Evolutionary conservation across 23 tunicate species (phyloP).

Genomic region (Halocynthia roretzi): DNA sequence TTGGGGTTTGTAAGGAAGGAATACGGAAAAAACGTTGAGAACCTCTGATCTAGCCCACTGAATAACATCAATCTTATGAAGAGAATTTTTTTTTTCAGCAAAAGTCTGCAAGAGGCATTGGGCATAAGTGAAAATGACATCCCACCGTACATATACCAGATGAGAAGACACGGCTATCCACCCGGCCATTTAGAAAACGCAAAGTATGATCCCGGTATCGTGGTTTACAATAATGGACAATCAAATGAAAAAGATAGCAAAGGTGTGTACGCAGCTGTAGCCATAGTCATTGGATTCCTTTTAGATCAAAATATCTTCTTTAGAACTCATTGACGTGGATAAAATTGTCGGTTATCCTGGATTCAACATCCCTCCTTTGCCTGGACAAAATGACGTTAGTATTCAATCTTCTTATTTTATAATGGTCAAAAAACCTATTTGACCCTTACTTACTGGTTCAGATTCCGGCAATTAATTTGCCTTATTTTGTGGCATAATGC

Average conservation of each 20-base stretch:
- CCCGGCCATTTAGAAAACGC: conserved; percentile 85
- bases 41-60: background rate
- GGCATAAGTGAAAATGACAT: conserved; percentile 54
- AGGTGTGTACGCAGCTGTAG: background rate
- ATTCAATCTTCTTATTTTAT: background rate
- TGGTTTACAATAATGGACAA: background rate
- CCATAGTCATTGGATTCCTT: background rate
- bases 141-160: conserved; percentile 85
- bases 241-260: conserved; percentile 14
- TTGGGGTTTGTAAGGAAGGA: too few species aligned
- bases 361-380: conserved; percentile 42
- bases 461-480: too few species aligned
- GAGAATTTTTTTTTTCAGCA: conserved; percentile 22
- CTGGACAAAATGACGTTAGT: conserved; percentile 50
- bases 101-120: conserved; percentile 54
- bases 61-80: too few species aligned
- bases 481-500: too few species aligned
- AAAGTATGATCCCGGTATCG: background rate
- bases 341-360: conserved; percentile 78
- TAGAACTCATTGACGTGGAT: conserved; percentile 49
- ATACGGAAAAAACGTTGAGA: too few species aligned
- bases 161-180: conserved; percentile 82
- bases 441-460: too few species aligned
- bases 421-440: background rate
- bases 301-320: background rate